Evolutionary conservation across 2,888 invertebrate genomes (phyloP).

Genomic region (Lasioglossum malachurum): DNA sequence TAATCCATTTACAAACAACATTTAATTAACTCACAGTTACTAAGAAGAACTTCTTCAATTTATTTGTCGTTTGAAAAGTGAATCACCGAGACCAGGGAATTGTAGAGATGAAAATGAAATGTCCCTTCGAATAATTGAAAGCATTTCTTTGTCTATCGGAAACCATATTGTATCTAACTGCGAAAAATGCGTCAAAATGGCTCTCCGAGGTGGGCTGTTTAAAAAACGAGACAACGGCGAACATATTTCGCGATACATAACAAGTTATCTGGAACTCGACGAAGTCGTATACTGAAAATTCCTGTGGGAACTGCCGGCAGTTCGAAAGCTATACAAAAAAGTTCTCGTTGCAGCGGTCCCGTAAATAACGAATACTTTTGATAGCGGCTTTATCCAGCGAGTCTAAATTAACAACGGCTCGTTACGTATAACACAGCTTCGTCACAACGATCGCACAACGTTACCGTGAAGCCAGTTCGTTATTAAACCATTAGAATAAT

Average conservation of each 20-base stretch:
- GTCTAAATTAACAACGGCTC: constrained; percentile 5
- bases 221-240: constrained; percentile 30
- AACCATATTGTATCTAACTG: neutral
- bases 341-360: constrained; percentile 5
- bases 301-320: constrained; percentile 45
- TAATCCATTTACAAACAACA: no score
- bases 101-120: neutral
- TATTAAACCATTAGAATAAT: neutral
- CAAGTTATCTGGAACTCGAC: constrained; percentile 62
- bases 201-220: constrained; percentile 1
- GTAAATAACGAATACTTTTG: constrained; percentile 47
- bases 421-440: neutral
- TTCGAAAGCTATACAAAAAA: constrained; percentile 32
- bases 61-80: neutral
- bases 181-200: neutral
- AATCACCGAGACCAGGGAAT: neutral
- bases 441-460: neutral
- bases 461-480: neutral
- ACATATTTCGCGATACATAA: constrained; percentile 56
- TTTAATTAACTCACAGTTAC: neutral
- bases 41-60: neutral
- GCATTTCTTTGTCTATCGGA: neutral
- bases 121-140: neutral
- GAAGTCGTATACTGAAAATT: constrained; percentile 60
- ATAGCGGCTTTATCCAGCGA: neutral